Conservation (phyloP, 2,113 vertebrate genomes). For the Antechinus stuartii region DNA sequence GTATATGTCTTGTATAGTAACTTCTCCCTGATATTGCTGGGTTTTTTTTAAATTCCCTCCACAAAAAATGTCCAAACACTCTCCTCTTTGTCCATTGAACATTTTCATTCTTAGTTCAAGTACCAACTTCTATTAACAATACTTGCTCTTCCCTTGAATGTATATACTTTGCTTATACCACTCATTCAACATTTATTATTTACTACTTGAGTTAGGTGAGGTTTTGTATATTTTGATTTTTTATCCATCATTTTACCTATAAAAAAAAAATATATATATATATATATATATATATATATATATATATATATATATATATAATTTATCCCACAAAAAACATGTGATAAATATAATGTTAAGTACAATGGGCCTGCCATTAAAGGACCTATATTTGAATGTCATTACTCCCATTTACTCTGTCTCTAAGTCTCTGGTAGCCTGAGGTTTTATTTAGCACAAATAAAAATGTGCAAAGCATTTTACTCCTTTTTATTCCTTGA, state of each 20-base stretch:
- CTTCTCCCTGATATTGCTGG: neutral
- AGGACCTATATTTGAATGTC: neutral
- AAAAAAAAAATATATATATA: too few relatives aligned
- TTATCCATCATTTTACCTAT: neutral
- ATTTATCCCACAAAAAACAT: neutral
- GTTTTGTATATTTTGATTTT: neutral
- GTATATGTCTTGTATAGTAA: neutral
- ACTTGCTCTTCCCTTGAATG: neutral
- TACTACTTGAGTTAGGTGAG: neutral
- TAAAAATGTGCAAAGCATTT: neutral
- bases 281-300: too few relatives aligned
- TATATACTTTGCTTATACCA: neutral
- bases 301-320: neutral
- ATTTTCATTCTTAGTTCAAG: neutral
- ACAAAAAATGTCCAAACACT: neutral
- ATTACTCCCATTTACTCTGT: neutral
- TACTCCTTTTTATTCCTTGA: neutral
- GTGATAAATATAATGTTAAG: too few relatives aligned
- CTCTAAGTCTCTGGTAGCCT: neutral
- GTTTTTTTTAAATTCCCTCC: neutral
- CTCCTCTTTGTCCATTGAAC: neutral
- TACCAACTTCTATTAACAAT: neutral
- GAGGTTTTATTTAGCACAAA: neutral
- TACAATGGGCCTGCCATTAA: neutral
- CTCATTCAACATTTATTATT: neutral